Conservation (phyloP, 2,888 invertebrate species). For the Ophioninae sp. region DNA sequence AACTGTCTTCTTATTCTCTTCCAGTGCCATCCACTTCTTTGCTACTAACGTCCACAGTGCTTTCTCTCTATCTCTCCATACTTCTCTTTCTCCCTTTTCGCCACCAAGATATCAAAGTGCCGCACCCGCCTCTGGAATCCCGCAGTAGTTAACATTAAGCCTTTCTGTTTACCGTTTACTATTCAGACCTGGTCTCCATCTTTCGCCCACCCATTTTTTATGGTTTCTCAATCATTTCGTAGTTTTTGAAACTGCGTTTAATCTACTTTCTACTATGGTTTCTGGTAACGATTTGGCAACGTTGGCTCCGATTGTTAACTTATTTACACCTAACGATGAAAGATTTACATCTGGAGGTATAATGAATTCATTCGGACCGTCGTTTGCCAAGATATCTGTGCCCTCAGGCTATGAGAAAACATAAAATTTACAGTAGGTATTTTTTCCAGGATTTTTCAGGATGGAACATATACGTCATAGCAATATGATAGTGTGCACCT, state of each 20-base stretch:
- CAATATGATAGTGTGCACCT: not conserved
- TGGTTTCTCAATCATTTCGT: not conserved
- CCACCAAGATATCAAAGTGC: slow-evolving; percentile 64
- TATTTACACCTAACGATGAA: not conserved
- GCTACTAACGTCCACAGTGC: slow-evolving; percentile 36
- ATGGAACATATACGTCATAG: not conserved
- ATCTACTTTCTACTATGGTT: not conserved
- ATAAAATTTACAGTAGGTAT: not conserved
- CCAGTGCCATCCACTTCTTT: slow-evolving; percentile 49
- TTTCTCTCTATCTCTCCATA: slow-evolving; percentile 38
- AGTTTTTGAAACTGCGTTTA: not conserved
- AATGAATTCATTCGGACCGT: not conserved
- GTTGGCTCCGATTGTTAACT: not conserved
- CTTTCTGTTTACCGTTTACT: slow-evolving; percentile 68
- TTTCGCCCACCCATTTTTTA: slow-evolving; percentile 32
- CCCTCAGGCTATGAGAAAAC: not conserved
- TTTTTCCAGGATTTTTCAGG: not conserved
- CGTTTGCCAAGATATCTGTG: not conserved
- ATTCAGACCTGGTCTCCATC: slow-evolving; percentile 52
- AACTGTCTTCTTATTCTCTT: slow-evolving; percentile 56
- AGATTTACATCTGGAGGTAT: not conserved
- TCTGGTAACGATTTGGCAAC: too few relatives aligned
- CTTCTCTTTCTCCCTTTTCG: slow-evolving; percentile 40
- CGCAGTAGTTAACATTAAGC: slow-evolving; percentile 76
- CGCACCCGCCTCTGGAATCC: slow-evolving; percentile 71